Evolutionary conservation across 1,140 invertebrate species (phyloP).

Genomic region (Apis dorsata): DNA sequence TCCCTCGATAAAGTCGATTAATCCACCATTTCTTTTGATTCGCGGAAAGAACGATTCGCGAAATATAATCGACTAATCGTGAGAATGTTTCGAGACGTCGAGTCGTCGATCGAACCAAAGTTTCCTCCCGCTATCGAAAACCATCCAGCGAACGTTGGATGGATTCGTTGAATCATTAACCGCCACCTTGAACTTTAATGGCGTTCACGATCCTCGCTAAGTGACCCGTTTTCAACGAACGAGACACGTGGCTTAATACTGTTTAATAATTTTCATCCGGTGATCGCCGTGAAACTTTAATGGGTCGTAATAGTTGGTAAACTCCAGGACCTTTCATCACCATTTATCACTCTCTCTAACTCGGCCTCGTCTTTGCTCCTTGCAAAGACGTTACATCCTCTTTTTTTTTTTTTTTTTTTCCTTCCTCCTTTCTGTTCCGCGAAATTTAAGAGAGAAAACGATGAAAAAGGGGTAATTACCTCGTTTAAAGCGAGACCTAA

Average conservation of each 20-base stretch:
- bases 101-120: background rate
- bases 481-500: background rate
- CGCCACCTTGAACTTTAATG: slow-evolving; percentile 7
- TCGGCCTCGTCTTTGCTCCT: background rate
- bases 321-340: background rate
- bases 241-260: background rate
- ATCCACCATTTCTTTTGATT: too few relatives aligned
- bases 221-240: background rate
- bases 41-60: too few relatives aligned
- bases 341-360: background rate
- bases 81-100: background rate
- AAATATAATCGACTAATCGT: background rate
- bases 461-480: background rate
- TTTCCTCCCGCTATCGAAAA: too few relatives aligned
- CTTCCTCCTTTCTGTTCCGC: background rate
- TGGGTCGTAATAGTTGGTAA: slow-evolving; percentile 2
- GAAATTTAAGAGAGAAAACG: background rate
- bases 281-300: background rate
- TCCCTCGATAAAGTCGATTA: too few relatives aligned
- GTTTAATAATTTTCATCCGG: background rate
- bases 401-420: too few relatives aligned
- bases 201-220: background rate
- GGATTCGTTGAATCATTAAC: slow-evolving; percentile 1
- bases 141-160: too few relatives aligned
- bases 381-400: too few relatives aligned